These are phyloP conservation scores for Grantiella picta DNA, from an alignment of 2,113 vertebrate species.

Conservation along the genomic window DNA sequence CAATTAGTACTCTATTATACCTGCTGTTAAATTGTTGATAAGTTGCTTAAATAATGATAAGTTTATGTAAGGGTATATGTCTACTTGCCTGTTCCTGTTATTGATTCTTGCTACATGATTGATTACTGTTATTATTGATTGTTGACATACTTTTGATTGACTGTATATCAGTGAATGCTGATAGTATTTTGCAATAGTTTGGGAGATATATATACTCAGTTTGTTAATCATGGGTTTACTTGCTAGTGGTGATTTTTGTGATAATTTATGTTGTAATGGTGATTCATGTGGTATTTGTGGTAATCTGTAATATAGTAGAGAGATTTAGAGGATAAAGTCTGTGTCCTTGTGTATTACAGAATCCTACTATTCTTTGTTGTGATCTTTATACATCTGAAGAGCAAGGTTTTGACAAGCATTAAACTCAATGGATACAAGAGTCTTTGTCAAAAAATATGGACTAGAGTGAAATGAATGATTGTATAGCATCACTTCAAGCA, in stretches of 20 bases:
- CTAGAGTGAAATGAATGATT: neutral
- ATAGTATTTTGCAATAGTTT: neutral
- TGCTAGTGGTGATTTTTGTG: neutral
- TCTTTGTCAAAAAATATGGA: neutral
- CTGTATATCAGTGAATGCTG: neutral
- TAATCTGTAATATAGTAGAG: neutral
- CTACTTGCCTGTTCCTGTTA: neutral
- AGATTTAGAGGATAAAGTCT: neutral
- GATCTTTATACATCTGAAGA: neutral
- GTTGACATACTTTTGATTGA: neutral
- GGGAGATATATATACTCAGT: neutral
- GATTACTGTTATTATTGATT: neutral
- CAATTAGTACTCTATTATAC: neutral
- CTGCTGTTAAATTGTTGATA: neutral
- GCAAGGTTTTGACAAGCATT: neutral
- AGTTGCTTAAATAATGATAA: neutral
- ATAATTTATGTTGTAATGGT: neutral
- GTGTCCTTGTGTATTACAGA: neutral
- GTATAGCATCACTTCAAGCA: neutral
- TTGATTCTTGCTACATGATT: neutral
- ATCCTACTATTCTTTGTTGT: accelerated
- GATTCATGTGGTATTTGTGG: neutral
- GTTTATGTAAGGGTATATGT: neutral
- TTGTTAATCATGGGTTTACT: neutral
- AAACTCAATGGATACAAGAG: neutral